Conservation (phyloP, 2,113 vertebrate genomes). For the Gavialis gangeticus region DNA sequence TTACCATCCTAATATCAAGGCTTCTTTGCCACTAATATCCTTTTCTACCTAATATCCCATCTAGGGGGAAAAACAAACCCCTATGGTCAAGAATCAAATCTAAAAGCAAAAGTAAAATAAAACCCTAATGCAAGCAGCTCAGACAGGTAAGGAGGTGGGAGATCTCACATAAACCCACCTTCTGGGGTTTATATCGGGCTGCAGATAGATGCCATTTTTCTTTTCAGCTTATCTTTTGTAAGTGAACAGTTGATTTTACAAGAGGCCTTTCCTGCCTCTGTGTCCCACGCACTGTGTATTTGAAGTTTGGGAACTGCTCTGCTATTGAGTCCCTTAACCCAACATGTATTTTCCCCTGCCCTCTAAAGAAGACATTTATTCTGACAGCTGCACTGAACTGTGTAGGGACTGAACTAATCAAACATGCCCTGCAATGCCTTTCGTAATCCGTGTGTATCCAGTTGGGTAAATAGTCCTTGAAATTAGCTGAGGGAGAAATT, state of each 20-base stretch:
- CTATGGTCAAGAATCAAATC: not conserved
- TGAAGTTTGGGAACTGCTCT: conserved; percentile 26
- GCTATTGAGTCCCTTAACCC: not conserved
- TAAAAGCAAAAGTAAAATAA: not conserved
- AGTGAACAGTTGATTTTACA: not conserved
- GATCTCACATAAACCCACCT: not conserved
- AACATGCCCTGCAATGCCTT: not conserved
- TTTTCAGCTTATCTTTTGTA: not conserved
- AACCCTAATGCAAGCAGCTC: not conserved
- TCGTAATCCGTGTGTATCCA: conserved; percentile 24
- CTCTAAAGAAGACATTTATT: conserved; percentile 15
- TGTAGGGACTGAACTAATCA: conserved; percentile 29
- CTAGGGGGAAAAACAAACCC: not conserved
- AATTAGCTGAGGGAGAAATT: conserved; percentile 44
- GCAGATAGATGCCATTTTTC: not conserved
- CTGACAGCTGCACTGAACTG: conserved; percentile 38
- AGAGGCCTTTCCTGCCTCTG: not conserved
- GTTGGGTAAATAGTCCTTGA: conserved; percentile 45
- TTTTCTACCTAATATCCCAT: not conserved
- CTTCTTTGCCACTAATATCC: not conserved
- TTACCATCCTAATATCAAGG: not conserved
- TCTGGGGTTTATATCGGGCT: not conserved
- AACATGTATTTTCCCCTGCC: not conserved
- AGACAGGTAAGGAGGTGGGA: not conserved
- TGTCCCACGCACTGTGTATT: not conserved